phyloP scores from a whole-genome alignment of 2,888 invertebrate species.

The Acrobeloides nanus region DNA sequence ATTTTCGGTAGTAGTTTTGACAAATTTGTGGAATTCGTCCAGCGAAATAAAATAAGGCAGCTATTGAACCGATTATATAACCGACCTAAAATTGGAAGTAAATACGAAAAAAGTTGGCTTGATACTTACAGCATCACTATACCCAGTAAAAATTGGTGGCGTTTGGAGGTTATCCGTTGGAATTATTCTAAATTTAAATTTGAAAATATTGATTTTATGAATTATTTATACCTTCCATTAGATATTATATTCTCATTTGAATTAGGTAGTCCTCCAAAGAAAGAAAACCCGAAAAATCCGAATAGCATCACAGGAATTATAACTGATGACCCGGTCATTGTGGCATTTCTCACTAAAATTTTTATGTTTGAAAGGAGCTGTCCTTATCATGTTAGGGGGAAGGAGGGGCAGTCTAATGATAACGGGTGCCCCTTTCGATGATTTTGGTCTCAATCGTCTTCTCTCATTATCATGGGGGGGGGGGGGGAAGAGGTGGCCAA shows the following conservation, averaged over 20 bases:
- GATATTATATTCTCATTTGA: no score
- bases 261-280: slow-evolving; percentile 3
- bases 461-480: no score
- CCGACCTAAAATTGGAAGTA: slow-evolving; percentile 30
- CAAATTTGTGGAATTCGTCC: slow-evolving; percentile 52
- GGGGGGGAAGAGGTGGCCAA: no score
- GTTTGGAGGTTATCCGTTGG: slow-evolving; percentile 16
- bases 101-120: not conserved
- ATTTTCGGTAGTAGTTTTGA: slow-evolving; percentile 47
- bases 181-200: slow-evolving; percentile 10
- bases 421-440: no score
- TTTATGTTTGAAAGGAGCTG: no score
- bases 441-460: no score
- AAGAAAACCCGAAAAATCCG: slow-evolving; percentile 19
- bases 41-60: slow-evolving; percentile 51
- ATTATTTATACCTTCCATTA: no score
- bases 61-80: slow-evolving; percentile 52
- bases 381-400: no score
- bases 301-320: slow-evolving; percentile 23
- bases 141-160: slow-evolving; percentile 49
- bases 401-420: no score
- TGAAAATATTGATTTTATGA: no score
- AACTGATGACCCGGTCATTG: slow-evolving; percentile 20
- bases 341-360: no score
- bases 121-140: slow-evolving; percentile 35